Evolutionary conservation across 2,797 vertebrate genomes (phyloP), one percentile per base, ranked within the genome.

Genomic region (Mycteria americana): DNA sequence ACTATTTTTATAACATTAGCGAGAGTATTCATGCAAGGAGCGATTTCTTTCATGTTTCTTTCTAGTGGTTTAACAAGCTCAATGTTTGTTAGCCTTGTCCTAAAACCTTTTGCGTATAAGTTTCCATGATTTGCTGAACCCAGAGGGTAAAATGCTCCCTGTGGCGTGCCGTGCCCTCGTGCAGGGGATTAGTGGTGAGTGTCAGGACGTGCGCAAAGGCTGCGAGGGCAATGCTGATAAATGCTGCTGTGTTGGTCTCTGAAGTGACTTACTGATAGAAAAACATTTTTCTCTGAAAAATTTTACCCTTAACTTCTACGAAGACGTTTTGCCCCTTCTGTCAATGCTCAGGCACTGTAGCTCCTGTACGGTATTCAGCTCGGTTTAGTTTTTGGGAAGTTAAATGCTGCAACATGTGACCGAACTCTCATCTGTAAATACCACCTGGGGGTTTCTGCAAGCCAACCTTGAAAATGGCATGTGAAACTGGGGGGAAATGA

Each of bases 241-340:
- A 21, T 3, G 0, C 73, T 59, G 9, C n/a, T 35, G 17, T 9
- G 41, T 1, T 12, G 43, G 2, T 31, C 43, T 73, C 41, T 21
- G 3, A 23, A 37, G 21, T 27, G 22, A 18, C 22, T 79, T 16
- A 13, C 11, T 0, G 1, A 10, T 23, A 16, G 0, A 43, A 79
- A 24, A 25, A 9, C 27, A 5, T 5, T 56, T 62, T 41, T 30
- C 35, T 41, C 70, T 60, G 28, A 33, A 39, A 64, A 82, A 39
- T 2, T 4, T 18, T 31, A 25, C 54, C 31, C 15, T 62, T n/a
- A 25, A 33, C 5, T 22, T 53, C 45, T 57, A 0, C 31, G 11
- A 4, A 65, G 67, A 45, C 0, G 3, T 18, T 51, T 22, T 50
- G 17, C 11, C 35, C 59, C 51, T 57, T 53, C 33, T 46, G 24